phyloP scores from a whole-genome alignment of 2,888 invertebrate genomes.

The Troides helena region DNA sequence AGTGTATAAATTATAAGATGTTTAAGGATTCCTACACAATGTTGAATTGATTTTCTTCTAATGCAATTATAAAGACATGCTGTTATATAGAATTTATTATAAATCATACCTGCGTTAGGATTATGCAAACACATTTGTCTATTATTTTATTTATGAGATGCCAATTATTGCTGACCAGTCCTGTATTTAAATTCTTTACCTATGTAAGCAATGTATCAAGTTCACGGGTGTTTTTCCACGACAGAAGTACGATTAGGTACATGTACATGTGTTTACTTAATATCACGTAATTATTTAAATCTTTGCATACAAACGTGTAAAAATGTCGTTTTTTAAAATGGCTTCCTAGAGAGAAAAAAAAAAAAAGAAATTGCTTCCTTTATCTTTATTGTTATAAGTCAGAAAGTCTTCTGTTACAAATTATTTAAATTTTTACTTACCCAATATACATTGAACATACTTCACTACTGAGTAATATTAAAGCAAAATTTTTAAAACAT shows the following conservation, averaged over 20 bases:
- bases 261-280: neutral
- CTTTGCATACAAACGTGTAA: too few relatives aligned
- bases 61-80: neutral
- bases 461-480: too few relatives aligned
- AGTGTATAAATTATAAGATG: neutral
- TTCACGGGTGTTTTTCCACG: slow-evolving; percentile 9
- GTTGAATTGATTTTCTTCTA: neutral
- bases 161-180: neutral
- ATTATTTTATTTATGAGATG: slow-evolving; percentile 24
- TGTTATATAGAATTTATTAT: slow-evolving; percentile 5
- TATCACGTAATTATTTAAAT: neutral
- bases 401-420: too few relatives aligned
- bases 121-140: slow-evolving; percentile 27
- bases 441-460: too few relatives aligned
- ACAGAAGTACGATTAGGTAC: neutral
- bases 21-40: too few relatives aligned
- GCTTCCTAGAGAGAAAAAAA: too few relatives aligned
- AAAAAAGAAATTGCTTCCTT: too few relatives aligned
- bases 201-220: slow-evolving; percentile 1
- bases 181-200: slow-evolving; percentile 5
- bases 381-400: too few relatives aligned
- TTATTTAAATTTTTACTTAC: too few relatives aligned
- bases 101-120: slow-evolving; percentile 3
- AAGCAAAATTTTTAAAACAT: too few relatives aligned
- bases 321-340: too few relatives aligned